These are phyloP conservation scores for Euura lappo DNA, from an alignment of 1,140 invertebrate species.

Conservation along the genomic window DNA sequence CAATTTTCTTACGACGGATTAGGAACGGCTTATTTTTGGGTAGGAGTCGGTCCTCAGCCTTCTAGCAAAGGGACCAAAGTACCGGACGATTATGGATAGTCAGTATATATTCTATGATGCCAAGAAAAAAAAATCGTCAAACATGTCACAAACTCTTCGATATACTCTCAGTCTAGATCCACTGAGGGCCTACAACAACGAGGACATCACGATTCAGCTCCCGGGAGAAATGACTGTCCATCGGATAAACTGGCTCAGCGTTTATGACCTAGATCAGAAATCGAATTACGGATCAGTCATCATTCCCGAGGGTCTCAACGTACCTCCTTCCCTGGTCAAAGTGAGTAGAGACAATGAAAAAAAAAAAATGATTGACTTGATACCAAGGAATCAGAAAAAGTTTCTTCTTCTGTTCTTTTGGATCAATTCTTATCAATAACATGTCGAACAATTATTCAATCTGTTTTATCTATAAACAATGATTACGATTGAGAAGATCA, in stretches of 20 bases:
- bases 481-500: no score
- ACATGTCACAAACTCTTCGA: no score
- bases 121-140: slow-evolving; percentile 14
- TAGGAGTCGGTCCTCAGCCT: slow-evolving; percentile 86
- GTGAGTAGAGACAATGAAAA: slow-evolving; percentile 46
- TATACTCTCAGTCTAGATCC: slow-evolving; percentile 68
- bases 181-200: slow-evolving; percentile 72
- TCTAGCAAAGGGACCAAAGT: slow-evolving; percentile 80
- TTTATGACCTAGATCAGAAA: slow-evolving; percentile 77
- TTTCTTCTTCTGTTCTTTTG: slow-evolving; percentile 2
- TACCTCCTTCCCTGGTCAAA: slow-evolving; percentile 81
- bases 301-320: slow-evolving; percentile 81
- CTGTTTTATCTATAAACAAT: no score
- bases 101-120: slow-evolving; percentile 57
- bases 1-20: slow-evolving; percentile 80
- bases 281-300: slow-evolving; percentile 80
- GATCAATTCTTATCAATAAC: background rate
- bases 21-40: slow-evolving; percentile 86
- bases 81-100: slow-evolving; percentile 93
- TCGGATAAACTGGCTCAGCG: slow-evolving; percentile 84
- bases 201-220: slow-evolving; percentile 78
- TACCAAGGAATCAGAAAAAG: slow-evolving; percentile 9
- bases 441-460: background rate
- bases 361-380: slow-evolving; percentile 29
- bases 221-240: slow-evolving; percentile 86